Percentiles rank a stretch among this genome's conserved stretches.
These are phyloP conservation scores for Leptinotarsa peninsularis DNA, from an alignment of 2,888 invertebrate genomes.

Conservation along the genomic window DNA sequence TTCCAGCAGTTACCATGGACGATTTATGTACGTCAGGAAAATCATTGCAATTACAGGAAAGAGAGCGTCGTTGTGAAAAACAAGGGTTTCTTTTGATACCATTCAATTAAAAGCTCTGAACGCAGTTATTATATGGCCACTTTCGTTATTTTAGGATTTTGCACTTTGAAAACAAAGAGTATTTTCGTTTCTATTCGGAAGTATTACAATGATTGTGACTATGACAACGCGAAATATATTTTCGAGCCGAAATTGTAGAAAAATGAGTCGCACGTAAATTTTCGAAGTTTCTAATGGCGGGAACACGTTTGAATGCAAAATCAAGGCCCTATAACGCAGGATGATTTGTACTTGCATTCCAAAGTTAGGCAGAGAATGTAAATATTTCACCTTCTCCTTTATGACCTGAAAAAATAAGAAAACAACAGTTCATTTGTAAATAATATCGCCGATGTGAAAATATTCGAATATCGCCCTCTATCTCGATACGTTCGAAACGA, in stretches of 20 bases:
- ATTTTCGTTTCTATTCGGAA: too few species aligned
- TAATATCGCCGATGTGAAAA: not conserved
- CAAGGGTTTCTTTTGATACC: not conserved
- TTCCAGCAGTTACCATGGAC: not conserved
- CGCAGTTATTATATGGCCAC: too few species aligned
- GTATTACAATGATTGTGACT: too few species aligned
- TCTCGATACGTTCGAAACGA: not conserved
- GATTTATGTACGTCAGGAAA: not conserved
- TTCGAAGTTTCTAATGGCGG: not conserved
- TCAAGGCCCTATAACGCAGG: slow-evolving; percentile 24
- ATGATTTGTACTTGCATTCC: slow-evolving; percentile 56
- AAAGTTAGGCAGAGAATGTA: slow-evolving; percentile 56
- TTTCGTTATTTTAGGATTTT: not conserved
- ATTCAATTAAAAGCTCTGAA: too few species aligned
- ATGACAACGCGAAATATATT: not conserved
- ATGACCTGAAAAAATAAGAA: not conserved
- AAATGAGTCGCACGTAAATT: not conserved
- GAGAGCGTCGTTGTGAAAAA: not conserved
- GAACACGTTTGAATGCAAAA: not conserved
- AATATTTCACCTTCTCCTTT: not conserved
- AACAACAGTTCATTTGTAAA: not conserved
- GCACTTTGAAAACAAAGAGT: not conserved
- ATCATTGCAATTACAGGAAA: not conserved
- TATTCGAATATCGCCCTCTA: slow-evolving; percentile 18
- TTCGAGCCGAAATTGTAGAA: not conserved